phyloP scores from a whole-genome alignment of 2,797 vertebrate species.

The Neoniphon sammara region DNA sequence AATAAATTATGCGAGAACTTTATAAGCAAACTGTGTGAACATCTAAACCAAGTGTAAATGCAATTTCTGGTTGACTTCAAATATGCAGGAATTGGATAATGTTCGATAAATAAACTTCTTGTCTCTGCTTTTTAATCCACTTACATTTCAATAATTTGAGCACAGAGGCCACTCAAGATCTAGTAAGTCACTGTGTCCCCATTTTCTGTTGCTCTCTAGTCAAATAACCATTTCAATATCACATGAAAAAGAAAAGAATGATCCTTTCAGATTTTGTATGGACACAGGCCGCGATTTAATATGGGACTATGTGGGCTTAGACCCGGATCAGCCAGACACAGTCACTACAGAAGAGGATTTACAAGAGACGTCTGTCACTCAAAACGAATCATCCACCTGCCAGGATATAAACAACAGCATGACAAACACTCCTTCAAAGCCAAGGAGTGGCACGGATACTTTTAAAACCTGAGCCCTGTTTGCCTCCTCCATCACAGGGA shows the following conservation, averaged over 20 bases:
- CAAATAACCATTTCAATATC: not conserved
- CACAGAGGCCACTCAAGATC: not conserved
- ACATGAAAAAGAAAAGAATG: too few relatives aligned
- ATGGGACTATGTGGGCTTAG: not conserved
- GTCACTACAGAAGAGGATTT: not conserved
- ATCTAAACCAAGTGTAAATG: not conserved
- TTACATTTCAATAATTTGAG: not conserved
- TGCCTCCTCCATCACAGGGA: not conserved
- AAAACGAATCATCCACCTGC: not conserved
- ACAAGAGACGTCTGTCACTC: not conserved
- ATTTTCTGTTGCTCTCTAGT: not conserved
- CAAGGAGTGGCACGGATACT: not conserved
- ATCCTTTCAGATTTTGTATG: not conserved
- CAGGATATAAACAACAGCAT: not conserved
- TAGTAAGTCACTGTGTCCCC: not conserved
- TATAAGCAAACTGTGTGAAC: not conserved
- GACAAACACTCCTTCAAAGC: not conserved
- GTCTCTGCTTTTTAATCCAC: not conserved
- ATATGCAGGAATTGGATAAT: not conserved
- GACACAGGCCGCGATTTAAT: not conserved
- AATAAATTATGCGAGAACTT: not conserved
- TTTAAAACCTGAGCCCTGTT: not conserved
- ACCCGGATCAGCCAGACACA: not conserved
- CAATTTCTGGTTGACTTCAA: not conserved
- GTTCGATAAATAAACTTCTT: not conserved